Conservation (phyloP, 2,797 vertebrate genomes). For the Triplophysa yarkandensis region DNA sequence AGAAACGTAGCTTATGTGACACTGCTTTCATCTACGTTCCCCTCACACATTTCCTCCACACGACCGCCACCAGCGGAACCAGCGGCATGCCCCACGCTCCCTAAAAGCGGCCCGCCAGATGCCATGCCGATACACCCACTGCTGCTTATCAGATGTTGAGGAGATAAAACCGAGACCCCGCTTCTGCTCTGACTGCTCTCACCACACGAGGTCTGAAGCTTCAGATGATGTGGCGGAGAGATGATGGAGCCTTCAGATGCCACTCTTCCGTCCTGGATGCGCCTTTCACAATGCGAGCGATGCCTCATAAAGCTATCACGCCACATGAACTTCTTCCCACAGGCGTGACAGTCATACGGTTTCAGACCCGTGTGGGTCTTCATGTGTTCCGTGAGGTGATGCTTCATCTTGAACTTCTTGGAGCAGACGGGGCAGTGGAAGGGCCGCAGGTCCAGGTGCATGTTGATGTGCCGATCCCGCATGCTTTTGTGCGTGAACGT, state of each 20-base stretch:
- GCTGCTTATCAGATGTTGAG: constrained; percentile 56
- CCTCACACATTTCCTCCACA: constrained; percentile 72
- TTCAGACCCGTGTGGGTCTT: constrained; percentile 95
- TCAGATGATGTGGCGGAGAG: neutral
- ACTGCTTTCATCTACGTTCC: constrained; percentile 67
- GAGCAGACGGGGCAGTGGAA: constrained; percentile 91
- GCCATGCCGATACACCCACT: constrained; percentile 57
- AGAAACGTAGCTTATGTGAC: constrained; percentile 64
- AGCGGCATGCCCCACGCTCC: constrained; percentile 59
- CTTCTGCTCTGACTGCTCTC: constrained; percentile 57
- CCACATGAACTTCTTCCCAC: constrained; percentile 97
- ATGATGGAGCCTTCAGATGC: constrained; percentile 58
- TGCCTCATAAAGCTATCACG: constrained; percentile 94
- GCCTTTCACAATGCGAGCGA: constrained; percentile 87
- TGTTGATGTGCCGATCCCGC: constrained; percentile 93
- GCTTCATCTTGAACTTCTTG: constrained; percentile 98
- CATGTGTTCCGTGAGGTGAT: constrained; percentile 96
- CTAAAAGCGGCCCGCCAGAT: constrained; percentile 59
- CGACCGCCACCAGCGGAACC: constrained; percentile 71
- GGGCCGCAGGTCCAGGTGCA: constrained; percentile 93
- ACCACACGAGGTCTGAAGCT: neutral
- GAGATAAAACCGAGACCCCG: constrained; percentile 57
- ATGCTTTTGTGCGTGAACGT: constrained; percentile 94
- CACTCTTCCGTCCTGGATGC: constrained; percentile 46
- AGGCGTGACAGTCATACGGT: constrained; percentile 87